Base-by-base conservation (phyloP, 2,113 vertebrate genomes). In the Garra rufa region DNA sequence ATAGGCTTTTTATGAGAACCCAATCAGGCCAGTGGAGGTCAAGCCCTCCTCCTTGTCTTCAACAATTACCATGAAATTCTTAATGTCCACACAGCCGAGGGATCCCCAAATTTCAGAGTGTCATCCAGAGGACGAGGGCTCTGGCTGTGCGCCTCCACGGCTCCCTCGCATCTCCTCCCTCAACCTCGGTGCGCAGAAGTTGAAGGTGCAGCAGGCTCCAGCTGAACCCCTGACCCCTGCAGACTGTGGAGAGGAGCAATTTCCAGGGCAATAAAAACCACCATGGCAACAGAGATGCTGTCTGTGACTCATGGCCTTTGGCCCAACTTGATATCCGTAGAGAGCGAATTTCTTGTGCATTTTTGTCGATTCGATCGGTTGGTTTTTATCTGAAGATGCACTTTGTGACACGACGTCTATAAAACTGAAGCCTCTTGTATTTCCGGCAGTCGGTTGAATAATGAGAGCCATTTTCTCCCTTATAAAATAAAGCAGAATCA, bases 41-140 rank as follows among this genome's bases (percentile, higher is more conserved):
- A 85, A 83, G 59, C 44, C 90, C 88, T 90, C 89, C 90, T 86
- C 83, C 88, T 90, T 89, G 90, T 92, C 88, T 92, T 92, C 87
- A 88, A 92, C 89, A 92, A 93, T 93, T 91, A 91, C 92, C 93
- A 92, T 94, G 92, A 94, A 94, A 95, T 93, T 94, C 91, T 92
- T 85, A 93, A 92, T 91, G 93, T 92, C 94, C 92, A 92, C 92
- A 92, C 75, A 48, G 83, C 81, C 88, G 69, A 76, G 86, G 81
- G 88, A 76, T 82, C 81, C 85, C 83, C 52, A 83, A 80, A 88
- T 86, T 89, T 88, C 71, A 81, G 84, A 83, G 90, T 93, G 94
- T 95, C 94, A 94, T 90, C 92, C 91, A 91, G 90, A 92, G 94
- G 93, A 69, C 91, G 91, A 89, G 85, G 85, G 79, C 84, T 89